These are phyloP conservation scores for Cephalopachus bancanus DNA, from an alignment of 2,797 vertebrate species.

Conservation along the genomic window DNA sequence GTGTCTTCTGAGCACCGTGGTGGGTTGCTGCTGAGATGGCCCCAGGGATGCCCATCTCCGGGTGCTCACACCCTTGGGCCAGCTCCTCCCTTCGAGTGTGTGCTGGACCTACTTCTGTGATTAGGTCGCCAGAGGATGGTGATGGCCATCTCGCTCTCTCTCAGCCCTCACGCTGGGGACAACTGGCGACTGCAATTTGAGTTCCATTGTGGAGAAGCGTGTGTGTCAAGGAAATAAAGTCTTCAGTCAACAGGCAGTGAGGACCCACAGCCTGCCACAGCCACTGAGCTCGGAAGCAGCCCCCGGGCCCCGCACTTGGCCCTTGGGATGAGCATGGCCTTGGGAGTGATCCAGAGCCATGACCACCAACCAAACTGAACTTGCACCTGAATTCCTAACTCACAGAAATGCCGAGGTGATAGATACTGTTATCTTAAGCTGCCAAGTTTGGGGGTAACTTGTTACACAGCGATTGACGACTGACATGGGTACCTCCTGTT, in stretches of 20 bases:
- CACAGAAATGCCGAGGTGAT: neutral
- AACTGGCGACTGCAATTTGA: conserved; percentile 12
- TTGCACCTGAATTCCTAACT: neutral
- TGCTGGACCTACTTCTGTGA: neutral
- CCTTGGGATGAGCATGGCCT: neutral
- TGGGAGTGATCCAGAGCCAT: neutral
- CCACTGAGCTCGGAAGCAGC: neutral
- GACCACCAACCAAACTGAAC: neutral
- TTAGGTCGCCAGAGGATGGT: neutral
- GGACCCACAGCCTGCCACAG: neutral
- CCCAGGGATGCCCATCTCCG: neutral
- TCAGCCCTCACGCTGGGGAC: neutral
- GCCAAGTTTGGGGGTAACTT: neutral
- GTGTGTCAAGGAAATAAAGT: neutral
- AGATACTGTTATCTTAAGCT: neutral
- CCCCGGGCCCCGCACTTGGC: neutral
- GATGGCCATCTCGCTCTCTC: neutral
- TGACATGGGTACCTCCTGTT: neutral
- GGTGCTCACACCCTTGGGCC: neutral
- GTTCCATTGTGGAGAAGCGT: neutral
- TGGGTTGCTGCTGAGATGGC: neutral
- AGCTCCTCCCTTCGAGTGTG: neutral
- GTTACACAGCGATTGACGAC: neutral
- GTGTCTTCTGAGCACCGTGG: neutral
- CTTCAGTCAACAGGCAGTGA: neutral